Evolutionary conservation across 2,888 invertebrate species (phyloP), one percentile per base, ranked within the genome.

Genomic region (Diogma glabrata): DNA sequence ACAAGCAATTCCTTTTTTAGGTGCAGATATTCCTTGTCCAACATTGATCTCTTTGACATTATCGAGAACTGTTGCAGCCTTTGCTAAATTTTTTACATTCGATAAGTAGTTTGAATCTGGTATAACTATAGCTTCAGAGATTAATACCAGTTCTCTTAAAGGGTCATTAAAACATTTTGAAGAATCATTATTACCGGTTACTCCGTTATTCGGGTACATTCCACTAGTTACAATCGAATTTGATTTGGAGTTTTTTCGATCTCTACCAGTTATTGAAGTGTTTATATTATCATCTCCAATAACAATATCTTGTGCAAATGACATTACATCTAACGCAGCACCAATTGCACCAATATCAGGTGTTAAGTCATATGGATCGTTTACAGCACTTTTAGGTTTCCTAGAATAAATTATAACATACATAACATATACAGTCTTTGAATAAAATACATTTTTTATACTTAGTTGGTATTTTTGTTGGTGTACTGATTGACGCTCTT

Each of bases 401-500:
- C 57, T 60, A 10, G 23, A 36, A 28, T 19, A 43, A 51, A 43
- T 14, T 20, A 48, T 10, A 30, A 3, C 14, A n/a, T 23, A 17
- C 40, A 46, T 14, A 33, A 16, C 7, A 8, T n/a, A 43, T n/a
- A 26, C n/a, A 14, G n/a, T 43, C 12, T 17, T 48, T 10, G 3
- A 19, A 28, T 3, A 12, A 4, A 19, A 20, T 40, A 24, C 10
- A 49, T 38, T 20, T 24, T 49, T 49, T 53, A 57, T 71, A 77
- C 76, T 77, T 77, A 60, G 75, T 75, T 17, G 79, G 74, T 3
- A 76, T 74, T 70, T 87, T 85, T 12, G 87, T 81, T 0, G 91
- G 91, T 4, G 90, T 89, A 8, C 87, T 87, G 57, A 91, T 87
- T 1, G 89, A 89, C 26, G 87, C 87, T 23, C 90, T 75, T 12